Percentiles rank a stretch among this genome's conserved stretches.
These are phyloP conservation scores for Wiebesia pumilae DNA, from an alignment of 1,140 invertebrate genomes.

Conservation along the genomic window DNA sequence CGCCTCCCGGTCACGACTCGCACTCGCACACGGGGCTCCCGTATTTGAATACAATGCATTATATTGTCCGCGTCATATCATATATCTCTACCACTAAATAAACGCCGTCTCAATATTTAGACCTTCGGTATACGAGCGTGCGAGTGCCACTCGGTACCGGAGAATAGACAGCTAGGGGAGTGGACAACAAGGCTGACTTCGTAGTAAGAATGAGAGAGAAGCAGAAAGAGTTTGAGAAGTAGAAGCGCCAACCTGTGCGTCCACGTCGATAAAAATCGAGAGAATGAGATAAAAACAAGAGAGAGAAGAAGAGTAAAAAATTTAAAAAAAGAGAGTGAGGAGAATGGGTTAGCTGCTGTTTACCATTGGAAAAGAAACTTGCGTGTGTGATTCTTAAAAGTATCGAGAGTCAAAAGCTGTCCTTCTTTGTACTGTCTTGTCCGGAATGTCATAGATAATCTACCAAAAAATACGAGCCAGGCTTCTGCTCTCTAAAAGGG, in stretches of 20 bases:
- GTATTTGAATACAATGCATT: slow-evolving; percentile 77
- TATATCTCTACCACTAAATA: slow-evolving; percentile 75
- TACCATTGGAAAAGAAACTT: slow-evolving; percentile 25
- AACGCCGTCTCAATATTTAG: slow-evolving; percentile 76
- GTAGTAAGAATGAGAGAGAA: slow-evolving; percentile 26
- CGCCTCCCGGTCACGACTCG: slow-evolving; percentile 73
- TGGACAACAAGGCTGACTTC: not conserved
- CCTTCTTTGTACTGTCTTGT: slow-evolving; percentile 36
- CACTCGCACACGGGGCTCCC: slow-evolving; percentile 62
- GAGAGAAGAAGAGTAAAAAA: slow-evolving; percentile 2
- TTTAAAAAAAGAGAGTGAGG: not conserved
- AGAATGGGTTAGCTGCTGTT: not conserved
- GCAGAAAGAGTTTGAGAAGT: slow-evolving; percentile 39
- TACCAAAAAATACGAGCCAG: slow-evolving; percentile 29
- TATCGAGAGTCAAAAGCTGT: slow-evolving; percentile 41
- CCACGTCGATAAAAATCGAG: slow-evolving; percentile 53
- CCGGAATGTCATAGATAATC: slow-evolving; percentile 39
- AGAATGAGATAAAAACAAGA: slow-evolving; percentile 1
- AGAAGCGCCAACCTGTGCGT: slow-evolving; percentile 56
- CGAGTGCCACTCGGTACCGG: slow-evolving; percentile 53
- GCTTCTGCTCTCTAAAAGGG: not conserved
- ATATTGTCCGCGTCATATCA: slow-evolving; percentile 76
- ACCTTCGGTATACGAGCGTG: slow-evolving; percentile 61
- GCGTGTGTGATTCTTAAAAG: slow-evolving; percentile 24
- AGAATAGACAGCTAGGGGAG: slow-evolving; percentile 51